phyloP scores from a whole-genome alignment of 2,797 vertebrate species.

The Betta splendens region DNA sequence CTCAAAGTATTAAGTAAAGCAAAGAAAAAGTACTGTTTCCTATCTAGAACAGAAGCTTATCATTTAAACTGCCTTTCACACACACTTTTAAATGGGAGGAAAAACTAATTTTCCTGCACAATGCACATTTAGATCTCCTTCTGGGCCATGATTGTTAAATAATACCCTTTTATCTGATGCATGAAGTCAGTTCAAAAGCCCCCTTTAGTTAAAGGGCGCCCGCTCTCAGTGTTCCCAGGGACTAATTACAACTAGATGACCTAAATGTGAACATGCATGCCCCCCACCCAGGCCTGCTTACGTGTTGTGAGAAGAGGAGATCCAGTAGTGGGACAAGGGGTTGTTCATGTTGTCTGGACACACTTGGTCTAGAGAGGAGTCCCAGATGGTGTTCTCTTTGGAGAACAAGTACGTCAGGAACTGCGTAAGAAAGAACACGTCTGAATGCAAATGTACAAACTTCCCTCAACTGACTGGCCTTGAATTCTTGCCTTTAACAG shows the following conservation, averaged over 20 bases:
- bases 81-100: slow-evolving; percentile 66
- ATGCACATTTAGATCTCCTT: slow-evolving; percentile 41
- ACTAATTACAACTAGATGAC: slow-evolving; percentile 17
- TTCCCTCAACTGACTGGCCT: too few species aligned
- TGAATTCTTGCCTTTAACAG: too few species aligned
- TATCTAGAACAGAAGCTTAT: slow-evolving; percentile 50
- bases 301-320: slow-evolving; percentile 99
- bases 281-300: slow-evolving; percentile 76
- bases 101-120: slow-evolving; percentile 64
- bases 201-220: slow-evolving; percentile 19
- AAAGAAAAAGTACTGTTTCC: slow-evolving; percentile 62
- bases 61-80: slow-evolving; percentile 58
- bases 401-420: slow-evolving; percentile 98
- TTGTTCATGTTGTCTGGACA: slow-evolving; percentile 95
- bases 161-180: slow-evolving; percentile 56
- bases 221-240: slow-evolving; percentile 26
- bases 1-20: slow-evolving; percentile 57
- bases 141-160: slow-evolving; percentile 49
- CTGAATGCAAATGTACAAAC: neutral
- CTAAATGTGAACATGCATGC: neutral
- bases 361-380: slow-evolving; percentile 87
- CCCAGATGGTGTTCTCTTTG: slow-evolving; percentile 97
- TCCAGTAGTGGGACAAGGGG: slow-evolving; percentile 98
- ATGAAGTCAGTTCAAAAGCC: slow-evolving; percentile 40
- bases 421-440: slow-evolving; percentile 67